Percentiles rank a stretch among this genome's conserved stretches.
phyloP scores from a whole-genome alignment of 2,113 vertebrate genomes.

The Genyomyrus donnyi region DNA sequence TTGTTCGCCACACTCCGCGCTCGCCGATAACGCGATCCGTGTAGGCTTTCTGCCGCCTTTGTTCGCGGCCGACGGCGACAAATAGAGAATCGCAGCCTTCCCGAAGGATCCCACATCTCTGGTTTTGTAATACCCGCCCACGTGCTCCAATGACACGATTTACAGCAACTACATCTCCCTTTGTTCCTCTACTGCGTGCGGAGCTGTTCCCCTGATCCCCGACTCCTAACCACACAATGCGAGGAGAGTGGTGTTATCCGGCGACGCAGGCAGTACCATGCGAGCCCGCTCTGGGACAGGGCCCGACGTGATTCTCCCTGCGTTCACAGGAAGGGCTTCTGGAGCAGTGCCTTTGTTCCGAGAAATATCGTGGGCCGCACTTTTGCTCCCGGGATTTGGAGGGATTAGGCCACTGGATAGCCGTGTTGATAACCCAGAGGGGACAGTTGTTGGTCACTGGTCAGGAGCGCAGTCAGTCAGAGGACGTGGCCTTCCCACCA shows the following conservation, averaged over 20 bases:
- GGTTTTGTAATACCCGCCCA: conserved; percentile 26
- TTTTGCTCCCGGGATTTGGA: neutral
- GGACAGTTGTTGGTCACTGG: neutral
- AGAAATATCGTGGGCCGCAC: neutral
- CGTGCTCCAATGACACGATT: conserved; percentile 13
- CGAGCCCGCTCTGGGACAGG: neutral
- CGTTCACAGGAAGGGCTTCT: neutral
- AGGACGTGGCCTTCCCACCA: neutral
- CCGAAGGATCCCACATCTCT: conserved; percentile 11
- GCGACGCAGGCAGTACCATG: neutral
- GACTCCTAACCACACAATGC: neutral
- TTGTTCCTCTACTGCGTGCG: neutral
- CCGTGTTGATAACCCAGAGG: neutral
- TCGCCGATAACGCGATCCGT: conserved; percentile 17
- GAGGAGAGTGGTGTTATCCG: neutral
- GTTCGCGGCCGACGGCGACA: conserved; percentile 6
- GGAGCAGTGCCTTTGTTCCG: neutral
- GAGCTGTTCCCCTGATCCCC: neutral
- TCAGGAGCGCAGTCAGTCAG: neutral
- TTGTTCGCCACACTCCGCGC: conserved; percentile 1
- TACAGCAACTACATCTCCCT: conserved; percentile 7
- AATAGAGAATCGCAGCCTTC: neutral
- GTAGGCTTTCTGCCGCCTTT: conserved; percentile 15
- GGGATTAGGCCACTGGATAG: neutral
- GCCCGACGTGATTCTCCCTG: too few species aligned